Percentiles rank a stretch among this genome's conserved stretches.
Conservation (phyloP, 2,797 vertebrate species). For the Amniataba percoides region DNA sequence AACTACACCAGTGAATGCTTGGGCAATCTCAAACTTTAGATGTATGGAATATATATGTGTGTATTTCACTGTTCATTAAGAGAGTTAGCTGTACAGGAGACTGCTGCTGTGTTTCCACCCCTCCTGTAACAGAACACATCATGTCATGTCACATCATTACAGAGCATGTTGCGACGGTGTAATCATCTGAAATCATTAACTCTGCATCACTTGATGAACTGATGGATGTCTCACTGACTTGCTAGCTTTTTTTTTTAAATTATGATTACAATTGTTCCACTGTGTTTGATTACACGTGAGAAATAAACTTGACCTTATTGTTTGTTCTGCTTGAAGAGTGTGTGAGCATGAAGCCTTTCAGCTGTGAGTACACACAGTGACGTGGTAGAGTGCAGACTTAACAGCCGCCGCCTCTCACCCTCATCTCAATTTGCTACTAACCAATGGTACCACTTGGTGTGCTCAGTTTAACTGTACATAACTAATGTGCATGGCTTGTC, state of each 20-base stretch:
- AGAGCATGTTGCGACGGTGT: neutral
- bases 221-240: slow-evolving; percentile 45
- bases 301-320: slow-evolving; percentile 26
- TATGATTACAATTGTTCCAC: too few relatives aligned
- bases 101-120: too few relatives aligned
- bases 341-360: slow-evolving; percentile 52
- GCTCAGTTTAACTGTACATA: slow-evolving; percentile 9
- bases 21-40: too few relatives aligned
- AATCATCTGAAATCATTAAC: neutral
- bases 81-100: too few relatives aligned
- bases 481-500: slow-evolving; percentile 20
- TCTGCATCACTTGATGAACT: neutral
- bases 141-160: neutral
- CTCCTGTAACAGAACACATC: neutral
- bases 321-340: slow-evolving; percentile 75
- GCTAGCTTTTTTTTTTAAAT: neutral
- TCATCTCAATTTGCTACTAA: slow-evolving; percentile 15
- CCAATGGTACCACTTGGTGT: neutral
- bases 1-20: too few relatives aligned
- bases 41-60: too few relatives aligned
- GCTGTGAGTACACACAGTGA: slow-evolving; percentile 76
- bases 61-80: too few relatives aligned
- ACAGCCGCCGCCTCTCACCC: neutral
- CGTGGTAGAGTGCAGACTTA: slow-evolving; percentile 22
- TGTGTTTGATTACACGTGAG: too few relatives aligned